A percentile compares a stretch with the other conserved stretches of the same genome.
Conservation (phyloP, 1,140 invertebrate species). For the Neelides sp. region DNA sequence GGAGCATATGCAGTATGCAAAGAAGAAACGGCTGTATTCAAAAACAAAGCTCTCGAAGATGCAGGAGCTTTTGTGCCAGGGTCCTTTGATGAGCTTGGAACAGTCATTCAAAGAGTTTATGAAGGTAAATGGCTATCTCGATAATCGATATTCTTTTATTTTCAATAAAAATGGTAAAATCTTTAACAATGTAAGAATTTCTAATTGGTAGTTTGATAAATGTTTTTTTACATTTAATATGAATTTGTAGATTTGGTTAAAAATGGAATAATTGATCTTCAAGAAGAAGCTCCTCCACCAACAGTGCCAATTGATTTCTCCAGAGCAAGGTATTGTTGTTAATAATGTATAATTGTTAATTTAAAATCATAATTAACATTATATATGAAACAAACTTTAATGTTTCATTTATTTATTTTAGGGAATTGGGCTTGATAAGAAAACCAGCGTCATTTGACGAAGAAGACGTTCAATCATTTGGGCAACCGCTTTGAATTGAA, state of each 20-base stretch:
- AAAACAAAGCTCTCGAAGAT: slow-evolving; percentile 70
- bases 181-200: too few species aligned
- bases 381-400: slow-evolving; percentile 4
- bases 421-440: slow-evolving; percentile 90
- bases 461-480: too few species aligned
- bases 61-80: slow-evolving; percentile 81
- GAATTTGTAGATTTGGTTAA: slow-evolving; percentile 69
- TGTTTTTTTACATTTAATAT: slow-evolving; percentile 53
- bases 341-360: background rate
- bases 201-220: too few species aligned
- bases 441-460: slow-evolving; percentile 99
- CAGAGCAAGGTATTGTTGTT: slow-evolving; percentile 69
- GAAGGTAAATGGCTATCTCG: too few species aligned
- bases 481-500: too few species aligned
- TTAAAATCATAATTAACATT: slow-evolving; percentile 11
- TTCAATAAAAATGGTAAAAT: too few species aligned
- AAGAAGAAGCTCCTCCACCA: slow-evolving; percentile 86
- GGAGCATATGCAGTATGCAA: slow-evolving; percentile 93
- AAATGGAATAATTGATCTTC: slow-evolving; percentile 68
- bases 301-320: slow-evolving; percentile 99
- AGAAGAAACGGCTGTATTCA: slow-evolving; percentile 80
- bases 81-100: slow-evolving; percentile 85
- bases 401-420: slow-evolving; percentile 21
- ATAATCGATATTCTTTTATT: too few species aligned
- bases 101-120: too few species aligned